phyloP scores from a whole-genome alignment of 2,113 vertebrate genomes.

The Microcebus murinus region DNA sequence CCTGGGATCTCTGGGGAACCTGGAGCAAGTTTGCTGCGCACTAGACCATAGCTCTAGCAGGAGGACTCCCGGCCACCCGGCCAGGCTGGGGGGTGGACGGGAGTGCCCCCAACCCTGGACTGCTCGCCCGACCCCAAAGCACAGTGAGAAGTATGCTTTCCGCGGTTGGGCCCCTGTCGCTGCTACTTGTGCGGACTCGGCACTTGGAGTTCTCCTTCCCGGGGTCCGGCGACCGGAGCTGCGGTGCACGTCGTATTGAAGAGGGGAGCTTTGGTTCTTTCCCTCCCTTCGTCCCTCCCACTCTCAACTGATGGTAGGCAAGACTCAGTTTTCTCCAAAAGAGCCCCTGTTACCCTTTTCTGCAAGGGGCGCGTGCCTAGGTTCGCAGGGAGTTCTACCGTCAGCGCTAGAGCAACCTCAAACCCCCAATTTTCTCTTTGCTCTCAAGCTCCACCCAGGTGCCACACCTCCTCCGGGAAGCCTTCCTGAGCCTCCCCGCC shows the following conservation, averaged over 20 bases:
- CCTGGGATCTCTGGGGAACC: neutral
- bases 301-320: neutral
- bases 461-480: slow-evolving; percentile 22
- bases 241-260: neutral
- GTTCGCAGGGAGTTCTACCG: neutral
- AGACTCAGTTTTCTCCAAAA: neutral
- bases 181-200: neutral
- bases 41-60: neutral
- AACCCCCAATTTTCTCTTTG: neutral
- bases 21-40: neutral
- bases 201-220: neutral
- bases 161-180: neutral
- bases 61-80: neutral
- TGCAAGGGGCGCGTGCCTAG: neutral
- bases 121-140: fast-evolving
- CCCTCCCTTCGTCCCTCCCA: neutral
- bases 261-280: neutral
- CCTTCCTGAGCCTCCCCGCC: neutral
- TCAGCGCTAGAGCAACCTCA: neutral
- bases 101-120: neutral
- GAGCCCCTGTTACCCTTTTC: neutral
- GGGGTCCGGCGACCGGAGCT: neutral
- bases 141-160: neutral
- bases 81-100: neutral
- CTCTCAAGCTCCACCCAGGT: neutral